Evolutionary conservation across 2,797 vertebrate species (phyloP).

Genomic region (Ctenosaura bakeri): DNA sequence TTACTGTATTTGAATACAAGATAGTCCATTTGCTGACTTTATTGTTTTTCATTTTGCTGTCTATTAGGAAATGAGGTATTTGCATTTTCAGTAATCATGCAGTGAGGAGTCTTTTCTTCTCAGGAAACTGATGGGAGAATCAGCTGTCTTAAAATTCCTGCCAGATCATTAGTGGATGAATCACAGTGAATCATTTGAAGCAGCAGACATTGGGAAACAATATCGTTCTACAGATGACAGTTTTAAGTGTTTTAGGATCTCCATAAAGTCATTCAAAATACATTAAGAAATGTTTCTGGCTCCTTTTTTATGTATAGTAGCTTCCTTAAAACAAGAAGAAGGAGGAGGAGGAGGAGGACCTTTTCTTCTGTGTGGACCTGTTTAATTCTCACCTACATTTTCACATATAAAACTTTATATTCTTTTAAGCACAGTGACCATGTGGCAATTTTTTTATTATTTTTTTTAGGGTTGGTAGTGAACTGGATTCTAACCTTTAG

Average conservation of each 20-base stretch:
- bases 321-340: background rate
- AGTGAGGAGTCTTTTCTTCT: constrained; percentile 29
- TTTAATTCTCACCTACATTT: background rate
- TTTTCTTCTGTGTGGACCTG: background rate
- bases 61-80: background rate
- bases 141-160: constrained; percentile 32
- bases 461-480: background rate
- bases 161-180: background rate
- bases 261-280: constrained; percentile 6
- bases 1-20: constrained; percentile 3
- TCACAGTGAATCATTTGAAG: constrained; percentile 32
- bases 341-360: background rate
- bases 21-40: constrained; percentile 14
- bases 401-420: too few relatives aligned
- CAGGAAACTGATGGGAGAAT: constrained; percentile 20
- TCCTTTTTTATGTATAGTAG: background rate
- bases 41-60: constrained; percentile 32
- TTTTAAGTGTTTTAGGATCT: constrained; percentile 20
- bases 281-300: background rate
- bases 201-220: background rate
- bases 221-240: background rate
- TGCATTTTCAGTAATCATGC: background rate
- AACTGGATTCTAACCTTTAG: background rate
- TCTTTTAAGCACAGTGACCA: background rate
- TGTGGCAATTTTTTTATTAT: too few relatives aligned